Conservation (phyloP, 2,888 invertebrate species). For the Meloe dianella region DNA sequence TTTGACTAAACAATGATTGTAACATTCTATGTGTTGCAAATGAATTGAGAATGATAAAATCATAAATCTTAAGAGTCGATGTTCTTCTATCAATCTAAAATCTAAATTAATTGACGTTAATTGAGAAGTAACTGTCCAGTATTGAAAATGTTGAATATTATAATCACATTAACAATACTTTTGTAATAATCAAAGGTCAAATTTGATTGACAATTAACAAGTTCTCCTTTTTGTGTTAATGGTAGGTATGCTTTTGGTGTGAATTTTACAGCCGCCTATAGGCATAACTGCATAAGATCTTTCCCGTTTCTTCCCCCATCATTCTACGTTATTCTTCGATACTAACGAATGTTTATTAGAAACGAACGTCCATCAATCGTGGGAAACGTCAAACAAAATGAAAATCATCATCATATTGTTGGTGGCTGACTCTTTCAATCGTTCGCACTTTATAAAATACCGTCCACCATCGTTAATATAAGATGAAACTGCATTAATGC, state of each 20-base stretch:
- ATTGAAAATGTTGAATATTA: background rate
- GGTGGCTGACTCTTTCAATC: slow-evolving; percentile 15
- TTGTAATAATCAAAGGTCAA: slow-evolving; percentile 22
- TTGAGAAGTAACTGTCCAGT: background rate
- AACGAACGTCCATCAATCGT: slow-evolving; percentile 33
- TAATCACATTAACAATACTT: slow-evolving; percentile 25
- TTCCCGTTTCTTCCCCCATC: background rate
- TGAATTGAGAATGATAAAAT: background rate
- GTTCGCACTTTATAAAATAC: background rate
- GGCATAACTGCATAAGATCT: slow-evolving; percentile 24
- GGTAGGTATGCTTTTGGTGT: background rate
- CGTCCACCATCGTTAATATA: background rate
- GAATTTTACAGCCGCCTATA: slow-evolving; percentile 12
- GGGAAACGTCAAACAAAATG: slow-evolving; percentile 32
- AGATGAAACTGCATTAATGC: slow-evolving; percentile 24
- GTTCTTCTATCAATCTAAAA: background rate
- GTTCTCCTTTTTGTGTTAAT: slow-evolving; percentile 9
- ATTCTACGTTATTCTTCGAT: background rate
- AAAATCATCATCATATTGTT: slow-evolving; percentile 22
- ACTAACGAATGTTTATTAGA: slow-evolving; percentile 23
- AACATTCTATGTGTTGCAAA: background rate
- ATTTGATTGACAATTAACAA: slow-evolving; percentile 28
- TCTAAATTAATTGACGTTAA: background rate
- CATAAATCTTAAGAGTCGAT: background rate
- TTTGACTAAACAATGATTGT: background rate